Percentiles rank a stretch among this genome's conserved stretches.
These are phyloP conservation scores for Apaloderma vittatum DNA, from an alignment of 2,113 vertebrate species.

Conservation along the genomic window DNA sequence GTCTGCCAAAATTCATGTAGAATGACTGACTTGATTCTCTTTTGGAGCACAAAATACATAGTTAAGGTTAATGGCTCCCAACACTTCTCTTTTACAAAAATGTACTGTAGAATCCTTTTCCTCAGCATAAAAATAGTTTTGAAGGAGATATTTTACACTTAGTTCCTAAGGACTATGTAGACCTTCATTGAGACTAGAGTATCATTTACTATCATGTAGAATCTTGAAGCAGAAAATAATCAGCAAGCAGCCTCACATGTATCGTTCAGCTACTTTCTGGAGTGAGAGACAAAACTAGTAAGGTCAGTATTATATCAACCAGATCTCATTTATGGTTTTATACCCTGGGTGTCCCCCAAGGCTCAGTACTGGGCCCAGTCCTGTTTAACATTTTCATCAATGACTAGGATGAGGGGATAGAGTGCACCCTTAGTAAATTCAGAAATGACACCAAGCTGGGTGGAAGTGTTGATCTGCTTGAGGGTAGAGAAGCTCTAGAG, in stretches of 20 bases:
- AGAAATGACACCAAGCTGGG: no score
- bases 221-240: background rate
- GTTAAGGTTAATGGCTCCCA: background rate
- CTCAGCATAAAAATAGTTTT: background rate
- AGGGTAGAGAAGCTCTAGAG: no score
- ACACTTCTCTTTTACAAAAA: background rate
- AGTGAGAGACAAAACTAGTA: background rate
- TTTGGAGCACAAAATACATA: background rate
- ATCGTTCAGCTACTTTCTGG: background rate
- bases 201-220: background rate
- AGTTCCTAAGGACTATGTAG: background rate
- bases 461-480: no score
- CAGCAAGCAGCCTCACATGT: background rate
- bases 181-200: background rate
- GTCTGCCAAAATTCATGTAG: background rate
- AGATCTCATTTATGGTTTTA: background rate
- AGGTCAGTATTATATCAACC: background rate
- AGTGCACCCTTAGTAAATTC: no score
- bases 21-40: background rate
- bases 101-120: background rate
- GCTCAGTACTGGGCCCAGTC: no score
- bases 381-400: no score
- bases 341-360: background rate
- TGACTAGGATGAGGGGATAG: no score
- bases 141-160: background rate